Percentiles rank a stretch among this genome's conserved stretches.
Evolutionary conservation across 2,113 vertebrate genomes (phyloP).

Genomic region (Dolichotis patagonum): DNA sequence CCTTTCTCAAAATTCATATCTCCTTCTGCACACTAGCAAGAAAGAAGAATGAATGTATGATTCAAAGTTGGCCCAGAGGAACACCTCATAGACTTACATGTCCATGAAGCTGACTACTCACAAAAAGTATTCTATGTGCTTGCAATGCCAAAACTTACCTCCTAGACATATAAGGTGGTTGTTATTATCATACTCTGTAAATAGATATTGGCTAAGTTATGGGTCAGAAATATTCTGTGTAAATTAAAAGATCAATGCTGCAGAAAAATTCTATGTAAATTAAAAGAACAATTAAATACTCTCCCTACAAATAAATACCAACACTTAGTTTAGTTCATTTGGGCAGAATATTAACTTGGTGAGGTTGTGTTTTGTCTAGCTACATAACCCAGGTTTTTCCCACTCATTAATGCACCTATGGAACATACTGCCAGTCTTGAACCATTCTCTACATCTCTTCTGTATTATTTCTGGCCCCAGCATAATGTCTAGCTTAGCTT

Average conservation of each 20-base stretch:
- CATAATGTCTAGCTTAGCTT: neutral
- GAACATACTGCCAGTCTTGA: neutral
- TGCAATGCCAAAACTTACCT: conserved; percentile 24
- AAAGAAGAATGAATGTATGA: too few relatives aligned
- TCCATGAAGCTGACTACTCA: conserved; percentile 39
- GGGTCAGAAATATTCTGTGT: neutral
- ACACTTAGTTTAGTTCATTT: neutral
- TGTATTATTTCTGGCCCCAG: neutral
- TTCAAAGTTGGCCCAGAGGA: conserved; percentile 2
- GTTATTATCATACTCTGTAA: neutral
- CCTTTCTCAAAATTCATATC: neutral
- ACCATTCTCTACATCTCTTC: neutral
- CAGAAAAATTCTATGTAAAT: conserved; percentile 13
- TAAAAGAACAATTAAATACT: conserved; percentile 27
- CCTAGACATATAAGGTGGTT: neutral
- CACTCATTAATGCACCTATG: neutral
- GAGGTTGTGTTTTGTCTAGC: neutral
- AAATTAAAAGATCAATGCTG: conserved; percentile 47
- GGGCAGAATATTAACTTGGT: neutral
- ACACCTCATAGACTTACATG: neutral
- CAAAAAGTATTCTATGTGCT: conserved; percentile 18
- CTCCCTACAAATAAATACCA: neutral
- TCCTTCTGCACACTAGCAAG: neutral
- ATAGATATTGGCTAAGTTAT: conserved; percentile 17
- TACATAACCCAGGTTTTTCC: neutral